Percentiles rank a stretch among this genome's conserved stretches.
Conservation (phyloP, 2,797 vertebrate genomes). For the Leuciscus waleckii region DNA sequence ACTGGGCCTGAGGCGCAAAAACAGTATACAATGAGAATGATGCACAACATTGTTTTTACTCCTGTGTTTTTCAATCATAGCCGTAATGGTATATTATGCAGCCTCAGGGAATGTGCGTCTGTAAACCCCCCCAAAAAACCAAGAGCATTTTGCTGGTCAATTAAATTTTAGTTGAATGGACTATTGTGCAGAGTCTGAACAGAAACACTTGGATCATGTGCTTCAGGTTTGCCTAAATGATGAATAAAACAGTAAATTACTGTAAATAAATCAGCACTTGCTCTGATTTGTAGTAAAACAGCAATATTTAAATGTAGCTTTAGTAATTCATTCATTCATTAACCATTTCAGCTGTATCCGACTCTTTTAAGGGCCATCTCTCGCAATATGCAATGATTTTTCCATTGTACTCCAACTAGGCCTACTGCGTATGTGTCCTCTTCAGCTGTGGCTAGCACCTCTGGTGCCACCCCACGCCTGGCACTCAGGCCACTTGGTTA, state of each 20-base stretch:
- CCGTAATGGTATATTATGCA: slow-evolving; percentile 19
- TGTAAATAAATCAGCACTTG: not conserved
- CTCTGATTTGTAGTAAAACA: not conserved
- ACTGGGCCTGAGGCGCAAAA: slow-evolving; percentile 83
- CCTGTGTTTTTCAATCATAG: slow-evolving; percentile 35
- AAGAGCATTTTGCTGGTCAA: slow-evolving; percentile 3
- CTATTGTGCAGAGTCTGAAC: not conserved
- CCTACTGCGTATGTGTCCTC: too few species aligned
- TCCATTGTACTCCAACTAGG: too few species aligned
- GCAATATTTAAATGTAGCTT: not conserved
- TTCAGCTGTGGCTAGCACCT: too few species aligned
- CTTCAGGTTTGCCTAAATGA: not conserved
- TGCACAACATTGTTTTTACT: slow-evolving; percentile 10
- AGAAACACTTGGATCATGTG: not conserved
- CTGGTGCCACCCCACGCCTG: too few species aligned
- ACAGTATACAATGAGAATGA: slow-evolving; percentile 28
- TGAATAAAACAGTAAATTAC: not conserved
- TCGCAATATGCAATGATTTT: not conserved
- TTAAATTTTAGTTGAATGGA: not conserved
- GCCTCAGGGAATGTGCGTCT: not conserved
- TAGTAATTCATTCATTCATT: not conserved
- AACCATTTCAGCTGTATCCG: not conserved
- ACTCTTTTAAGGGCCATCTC: not conserved
- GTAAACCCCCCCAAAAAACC: not conserved
- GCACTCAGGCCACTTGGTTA: too few species aligned